Conservation (phyloP, 2,888 invertebrate genomes). For the Ellobium chinense region DNA sequence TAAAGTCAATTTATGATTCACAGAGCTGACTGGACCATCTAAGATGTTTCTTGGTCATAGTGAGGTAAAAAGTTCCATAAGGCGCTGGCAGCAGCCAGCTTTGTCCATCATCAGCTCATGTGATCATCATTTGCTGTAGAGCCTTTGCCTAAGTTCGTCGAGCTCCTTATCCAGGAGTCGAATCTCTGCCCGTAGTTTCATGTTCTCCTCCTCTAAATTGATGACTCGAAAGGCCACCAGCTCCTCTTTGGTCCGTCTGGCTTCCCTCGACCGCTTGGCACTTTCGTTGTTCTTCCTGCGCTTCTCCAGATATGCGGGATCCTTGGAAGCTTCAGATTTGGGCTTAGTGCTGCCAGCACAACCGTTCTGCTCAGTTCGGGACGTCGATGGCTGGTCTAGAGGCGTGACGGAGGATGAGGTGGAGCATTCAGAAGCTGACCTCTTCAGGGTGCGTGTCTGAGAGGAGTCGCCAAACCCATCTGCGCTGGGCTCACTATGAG, state of each 20-base stretch:
- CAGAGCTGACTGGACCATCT: too few relatives aligned
- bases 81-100: too few relatives aligned
- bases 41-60: too few relatives aligned
- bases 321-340: conserved; percentile 46
- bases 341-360: neutral
- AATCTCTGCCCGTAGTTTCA: conserved; percentile 74
- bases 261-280: conserved; percentile 78
- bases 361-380: neutral
- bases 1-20: too few relatives aligned
- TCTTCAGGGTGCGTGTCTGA: neutral
- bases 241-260: conserved; percentile 77
- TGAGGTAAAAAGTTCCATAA: too few relatives aligned
- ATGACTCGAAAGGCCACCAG: conserved; percentile 70
- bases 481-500: neutral
- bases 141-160: conserved; percentile 73
- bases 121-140: too few relatives aligned
- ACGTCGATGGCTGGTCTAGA: neutral
- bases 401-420: neutral
- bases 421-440: neutral
- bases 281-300: conserved; percentile 80
- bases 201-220: conserved; percentile 34
- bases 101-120: too few relatives aligned
- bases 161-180: conserved; percentile 73
- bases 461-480: neutral
- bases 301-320: conserved; percentile 77